These are phyloP conservation scores for Clivina fossor DNA, from an alignment of 2,888 invertebrate species.

Conservation along the genomic window DNA sequence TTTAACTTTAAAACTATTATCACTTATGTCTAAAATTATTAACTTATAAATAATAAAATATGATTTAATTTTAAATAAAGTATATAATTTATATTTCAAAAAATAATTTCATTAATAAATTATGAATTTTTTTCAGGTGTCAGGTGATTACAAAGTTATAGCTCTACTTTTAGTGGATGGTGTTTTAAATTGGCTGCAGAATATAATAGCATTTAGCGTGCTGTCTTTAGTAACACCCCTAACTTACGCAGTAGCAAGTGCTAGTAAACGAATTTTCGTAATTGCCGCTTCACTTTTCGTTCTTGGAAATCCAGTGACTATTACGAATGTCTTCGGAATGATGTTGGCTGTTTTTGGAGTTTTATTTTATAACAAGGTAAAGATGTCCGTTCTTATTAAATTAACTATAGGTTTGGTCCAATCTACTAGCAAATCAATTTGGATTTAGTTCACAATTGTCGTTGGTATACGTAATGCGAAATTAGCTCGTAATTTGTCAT, in stretches of 20 bases:
- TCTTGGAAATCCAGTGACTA: slow-evolving; percentile 88
- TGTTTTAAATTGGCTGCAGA: slow-evolving; percentile 90
- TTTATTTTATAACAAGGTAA: slow-evolving; percentile 83
- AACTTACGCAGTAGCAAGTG: slow-evolving; percentile 94
- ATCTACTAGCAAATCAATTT: no score
- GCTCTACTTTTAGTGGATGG: slow-evolving; percentile 76
- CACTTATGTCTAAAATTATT: no score
- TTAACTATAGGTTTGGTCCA: no score
- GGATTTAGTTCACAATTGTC: no score
- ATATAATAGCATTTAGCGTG: slow-evolving; percentile 92
- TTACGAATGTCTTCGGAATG: slow-evolving; percentile 87
- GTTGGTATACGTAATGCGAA: no score
- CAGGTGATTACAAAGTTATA: slow-evolving; percentile 59
- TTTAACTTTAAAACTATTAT: no score
- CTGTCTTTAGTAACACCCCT: slow-evolving; percentile 89
- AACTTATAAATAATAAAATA: no score
- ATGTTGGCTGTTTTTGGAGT: slow-evolving; percentile 86
- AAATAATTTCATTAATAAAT: no score
- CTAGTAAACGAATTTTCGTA: slow-evolving; percentile 90
- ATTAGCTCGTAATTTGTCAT: no score
- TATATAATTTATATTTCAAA: no score
- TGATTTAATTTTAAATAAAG: no score
- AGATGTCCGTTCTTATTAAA: no score
- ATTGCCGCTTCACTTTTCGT: slow-evolving; percentile 85
- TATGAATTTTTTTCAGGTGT: slow-evolving; percentile 50